Base-by-base conservation (phyloP, 2,797 vertebrate genomes). In the Chaetophractus vellerosus region DNA sequence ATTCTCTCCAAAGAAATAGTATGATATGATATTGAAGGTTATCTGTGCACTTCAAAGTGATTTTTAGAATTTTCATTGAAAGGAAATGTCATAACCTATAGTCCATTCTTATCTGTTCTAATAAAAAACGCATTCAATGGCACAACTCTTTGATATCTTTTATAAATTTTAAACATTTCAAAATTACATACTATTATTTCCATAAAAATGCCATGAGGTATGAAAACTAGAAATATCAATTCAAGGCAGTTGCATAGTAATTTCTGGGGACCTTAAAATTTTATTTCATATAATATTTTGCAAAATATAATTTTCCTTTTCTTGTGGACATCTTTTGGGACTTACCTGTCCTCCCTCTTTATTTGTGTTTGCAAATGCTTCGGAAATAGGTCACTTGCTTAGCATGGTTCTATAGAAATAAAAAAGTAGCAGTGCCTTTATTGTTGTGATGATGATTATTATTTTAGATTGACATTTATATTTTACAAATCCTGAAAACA, bases 51-150 rank as follows among this genome's bases (percentile, higher is more conserved):
- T 95, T 97, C 90, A 92, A 96, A 97, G 88, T 94, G 96, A 97
- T 97, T 98, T 97, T 98, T 98, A 96, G 97, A 98, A 96, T 97
- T 98, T 96, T 98, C 85, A 75, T 93, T 97, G 96, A 98, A 98
- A 96, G 96, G 93, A 98, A 98, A 97, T 98, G 97, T 98, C 98
- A 98, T 96, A 98, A 97, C 97, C 97, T 97, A 93, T 87, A 98
- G 97, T 96, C 88, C 94, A 83, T 97, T 98, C 97, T 98, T 98
- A 98, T 97, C 98, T 97, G 79, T 93, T 98, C 97, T 98, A 98
- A 98, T 98, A 98, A 98, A 98, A 98, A 98, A 98, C 93, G 97
- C 96, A 98, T 97, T 95, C 96, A 98, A 98, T 98, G 96, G 72
- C 96, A 93, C 91, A 97, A 95, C 66, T 81, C 64, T 97, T 95